Evolutionary conservation across 1,140 invertebrate species (phyloP), one percentile per base, ranked within the genome.

Genomic region (Oncopodura yosiiana): DNA sequence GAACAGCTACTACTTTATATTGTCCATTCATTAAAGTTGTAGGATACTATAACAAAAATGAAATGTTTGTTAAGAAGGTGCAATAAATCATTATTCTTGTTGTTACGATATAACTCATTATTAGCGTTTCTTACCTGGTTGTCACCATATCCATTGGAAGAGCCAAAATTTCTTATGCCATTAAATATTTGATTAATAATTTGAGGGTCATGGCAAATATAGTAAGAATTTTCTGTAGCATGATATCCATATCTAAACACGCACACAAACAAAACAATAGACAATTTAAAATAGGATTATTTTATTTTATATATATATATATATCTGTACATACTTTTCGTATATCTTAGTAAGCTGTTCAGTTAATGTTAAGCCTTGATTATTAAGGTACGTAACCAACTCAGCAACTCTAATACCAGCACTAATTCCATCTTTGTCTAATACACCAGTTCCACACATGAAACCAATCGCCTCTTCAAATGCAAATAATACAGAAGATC

Each of bases 391-490:
- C 5, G 81, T 78, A 5, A 82, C 80, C 70, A 96, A 73, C 64
- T 94, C 86, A 2, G 86, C 85, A 26, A 78, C 67, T 24, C 86
- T 79, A 4, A 81, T 79, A 0, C 85, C 87, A 1, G 92, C 92
- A 37, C 81, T 85, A 11, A 99, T 78, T 0, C 94, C 95, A 75
- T 99, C 95, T 69, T 99, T 99, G 67, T 99, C 95, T 2, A 94
- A 73, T 2, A 97, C 87, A 19, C 71, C 73, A 0, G 79, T 78
- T 0, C 84, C 83, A 68, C 87, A 87, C 94, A 99, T 98, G 69
- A 90, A 99, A 11, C 93, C 93, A 67, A 92, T 89, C 1, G 87
- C 86, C 71, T 91, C 87, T 74, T 99, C 95, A 71, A 86, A 99
- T 0, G 92, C 92, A 74, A 98, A 94, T 36, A 99, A 68, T 1